phyloP scores from a whole-genome alignment of 2,888 invertebrate genomes.

The Gymnocheta viridis region DNA sequence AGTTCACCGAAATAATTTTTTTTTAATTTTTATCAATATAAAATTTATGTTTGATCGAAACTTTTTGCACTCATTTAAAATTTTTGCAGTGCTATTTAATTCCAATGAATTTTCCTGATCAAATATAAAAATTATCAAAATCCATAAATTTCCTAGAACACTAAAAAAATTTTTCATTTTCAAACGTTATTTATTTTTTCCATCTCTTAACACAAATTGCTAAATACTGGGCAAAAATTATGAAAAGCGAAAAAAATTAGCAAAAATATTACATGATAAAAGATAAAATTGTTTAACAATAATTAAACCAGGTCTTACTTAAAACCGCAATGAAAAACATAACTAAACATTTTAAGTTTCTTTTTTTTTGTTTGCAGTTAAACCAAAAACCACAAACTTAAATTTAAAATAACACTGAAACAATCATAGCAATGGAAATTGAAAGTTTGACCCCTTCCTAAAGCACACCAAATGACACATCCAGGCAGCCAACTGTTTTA shows the following conservation, averaged over 20 bases:
- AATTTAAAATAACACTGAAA: slow-evolving; percentile 5
- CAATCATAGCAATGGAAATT: slow-evolving; percentile 53
- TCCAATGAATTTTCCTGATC: slow-evolving; percentile 2
- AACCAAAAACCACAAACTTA: slow-evolving; percentile 3
- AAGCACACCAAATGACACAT: slow-evolving; percentile 56
- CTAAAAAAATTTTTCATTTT: slow-evolving; percentile 33
- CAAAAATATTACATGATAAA: slow-evolving; percentile 8
- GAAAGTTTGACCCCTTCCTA: slow-evolving; percentile 55
- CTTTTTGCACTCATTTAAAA: background rate
- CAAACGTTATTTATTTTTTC: background rate
- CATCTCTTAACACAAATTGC: slow-evolving; percentile 39
- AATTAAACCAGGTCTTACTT: slow-evolving; percentile 46
- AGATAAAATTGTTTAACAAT: slow-evolving; percentile 56
- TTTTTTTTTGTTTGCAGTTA: background rate
- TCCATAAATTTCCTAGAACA: slow-evolving; percentile 31
- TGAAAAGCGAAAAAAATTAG: slow-evolving; percentile 4
- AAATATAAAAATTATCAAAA: slow-evolving; percentile 43
- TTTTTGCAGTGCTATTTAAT: background rate
- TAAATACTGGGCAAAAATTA: slow-evolving; percentile 47
- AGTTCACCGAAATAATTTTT: too few relatives aligned
- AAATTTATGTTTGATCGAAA: background rate
- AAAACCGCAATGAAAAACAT: slow-evolving; percentile 10
- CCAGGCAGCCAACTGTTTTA: slow-evolving; percentile 37
- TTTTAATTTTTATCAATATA: background rate
- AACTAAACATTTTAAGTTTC: background rate